Conservation (phyloP, 2,888 invertebrate genomes). For the Crioceris asparagi region DNA sequence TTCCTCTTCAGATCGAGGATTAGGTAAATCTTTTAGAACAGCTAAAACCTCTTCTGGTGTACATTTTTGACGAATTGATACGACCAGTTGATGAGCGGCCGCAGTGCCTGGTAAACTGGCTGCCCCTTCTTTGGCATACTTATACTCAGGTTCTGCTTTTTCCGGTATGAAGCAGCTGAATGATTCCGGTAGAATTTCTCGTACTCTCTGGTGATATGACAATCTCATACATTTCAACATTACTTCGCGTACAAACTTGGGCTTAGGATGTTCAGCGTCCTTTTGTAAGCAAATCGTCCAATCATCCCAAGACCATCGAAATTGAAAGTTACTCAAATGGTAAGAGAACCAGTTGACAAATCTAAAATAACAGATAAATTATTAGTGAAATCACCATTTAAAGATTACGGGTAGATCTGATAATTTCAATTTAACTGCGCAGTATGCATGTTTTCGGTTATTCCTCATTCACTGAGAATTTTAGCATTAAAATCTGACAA, state of each 20-base stretch:
- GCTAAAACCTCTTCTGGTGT: constrained; percentile 82
- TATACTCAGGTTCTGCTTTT: constrained; percentile 78
- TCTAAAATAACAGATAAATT: no score
- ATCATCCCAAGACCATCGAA: constrained; percentile 98
- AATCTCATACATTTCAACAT: constrained; percentile 81
- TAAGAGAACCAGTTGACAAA: constrained; percentile 97
- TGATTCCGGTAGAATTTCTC: constrained; percentile 82
- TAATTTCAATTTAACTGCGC: no score
- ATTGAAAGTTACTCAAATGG: constrained; percentile 98
- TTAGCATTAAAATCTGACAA: no score
- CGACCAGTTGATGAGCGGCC: constrained; percentile 77
- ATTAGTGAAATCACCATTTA: no score
- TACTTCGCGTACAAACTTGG: constrained; percentile 89
- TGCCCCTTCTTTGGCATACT: constrained; percentile 85
- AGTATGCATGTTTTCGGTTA: no score
- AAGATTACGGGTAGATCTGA: no score
- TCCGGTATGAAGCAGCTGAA: constrained; percentile 77
- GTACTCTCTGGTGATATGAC: constrained; percentile 88
- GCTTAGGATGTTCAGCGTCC: constrained; percentile 82
- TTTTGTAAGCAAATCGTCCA: constrained; percentile 81
- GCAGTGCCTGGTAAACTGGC: constrained; percentile 68
- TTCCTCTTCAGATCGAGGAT: constrained; percentile 65
- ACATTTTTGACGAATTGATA: constrained; percentile 81
- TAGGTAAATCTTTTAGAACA: constrained; percentile 78
- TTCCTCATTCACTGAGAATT: no score